Evolutionary conservation across 2,888 invertebrate species (phyloP), one percentile per base, ranked within the genome.

Genomic region (Dryobota labecula): DNA sequence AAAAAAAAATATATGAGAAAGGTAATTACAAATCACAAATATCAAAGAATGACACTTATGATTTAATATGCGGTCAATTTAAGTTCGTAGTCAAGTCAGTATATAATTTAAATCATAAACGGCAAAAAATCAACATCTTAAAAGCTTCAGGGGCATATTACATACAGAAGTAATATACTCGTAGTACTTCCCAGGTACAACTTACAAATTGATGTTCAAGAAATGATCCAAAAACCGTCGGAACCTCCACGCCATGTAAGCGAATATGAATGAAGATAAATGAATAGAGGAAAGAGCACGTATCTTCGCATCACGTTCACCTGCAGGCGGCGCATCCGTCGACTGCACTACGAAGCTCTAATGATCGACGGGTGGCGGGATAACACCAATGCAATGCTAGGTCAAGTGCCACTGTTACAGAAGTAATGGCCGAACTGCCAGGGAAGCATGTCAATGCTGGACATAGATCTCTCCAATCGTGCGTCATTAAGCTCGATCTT

Each of bases 251-350:
- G 24, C 20, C 67, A 56, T 77, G 60, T 51, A 64, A 76, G 64
- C 30, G 75, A 76, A 71, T 71, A 71, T 64, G 43, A 63, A 76
- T 77, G 75, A 77, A 77, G 75, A 76, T 71, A 64, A 76, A 76
- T 76, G 58, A 64, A 76, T 27, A 8, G 30, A 30, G 77, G 64
- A 60, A 47, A 49, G 58, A 60, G 63, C 71, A 64, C 77, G 71
- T 76, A 60, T 36, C 63, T 77, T 62, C 30, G 15, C 20, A 58
- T 70, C 63, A 76, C 75, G 75, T 71, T 30, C 71, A 77, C 71
- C 71, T 76, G 71, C 64, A 64, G 71, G 20, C 36, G 58, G 47
- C 11, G 71, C 64, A 60, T 77, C 71, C 43, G 63, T 6, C 27
- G 53, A 63, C 51, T 73, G 45, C 51, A 76, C 51, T 30, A 53